A percentile compares a stretch with the other conserved stretches of the same genome.
These are phyloP conservation scores for Hydrolagus colliei DNA, from an alignment of 2,797 vertebrate species.

Conservation along the genomic window DNA sequence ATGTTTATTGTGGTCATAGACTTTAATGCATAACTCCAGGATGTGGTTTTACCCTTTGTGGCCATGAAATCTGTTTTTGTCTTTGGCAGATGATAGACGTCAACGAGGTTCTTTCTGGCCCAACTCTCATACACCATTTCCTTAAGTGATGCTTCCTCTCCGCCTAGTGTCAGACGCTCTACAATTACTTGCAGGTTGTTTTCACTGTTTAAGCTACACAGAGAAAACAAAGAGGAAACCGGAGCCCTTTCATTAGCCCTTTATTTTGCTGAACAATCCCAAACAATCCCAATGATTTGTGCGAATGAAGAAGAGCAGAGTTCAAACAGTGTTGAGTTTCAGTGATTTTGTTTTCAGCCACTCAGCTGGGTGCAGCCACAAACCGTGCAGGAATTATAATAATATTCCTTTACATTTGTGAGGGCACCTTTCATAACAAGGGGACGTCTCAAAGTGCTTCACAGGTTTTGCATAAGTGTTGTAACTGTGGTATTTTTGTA, in stretches of 20 bases:
- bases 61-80: not conserved
- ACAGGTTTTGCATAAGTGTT: too few species aligned
- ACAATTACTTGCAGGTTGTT: not conserved
- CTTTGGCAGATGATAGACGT: not conserved
- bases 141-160: conserved; percentile 3
- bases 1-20: conserved; percentile 4
- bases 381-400: not conserved
- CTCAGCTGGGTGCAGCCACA: not conserved
- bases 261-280: not conserved
- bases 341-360: too few species aligned
- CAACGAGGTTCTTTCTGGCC: not conserved
- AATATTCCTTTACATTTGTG: too few species aligned
- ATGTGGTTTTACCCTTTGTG: conserved; percentile 19
- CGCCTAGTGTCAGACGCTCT: not conserved
- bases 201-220: not conserved
- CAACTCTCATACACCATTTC: not conserved
- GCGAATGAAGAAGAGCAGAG: not conserved
- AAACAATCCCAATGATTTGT: not conserved
- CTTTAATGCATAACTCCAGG: conserved; percentile 2
- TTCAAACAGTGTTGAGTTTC: not conserved
- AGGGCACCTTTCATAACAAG: too few species aligned
- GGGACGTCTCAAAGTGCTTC: too few species aligned
- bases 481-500: too few species aligned
- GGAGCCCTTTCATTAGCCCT: too few species aligned
- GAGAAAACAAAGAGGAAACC: not conserved